These are phyloP conservation scores for Cheilosia impressa DNA, from an alignment of 2,888 invertebrate genomes.

Conservation along the genomic window DNA sequence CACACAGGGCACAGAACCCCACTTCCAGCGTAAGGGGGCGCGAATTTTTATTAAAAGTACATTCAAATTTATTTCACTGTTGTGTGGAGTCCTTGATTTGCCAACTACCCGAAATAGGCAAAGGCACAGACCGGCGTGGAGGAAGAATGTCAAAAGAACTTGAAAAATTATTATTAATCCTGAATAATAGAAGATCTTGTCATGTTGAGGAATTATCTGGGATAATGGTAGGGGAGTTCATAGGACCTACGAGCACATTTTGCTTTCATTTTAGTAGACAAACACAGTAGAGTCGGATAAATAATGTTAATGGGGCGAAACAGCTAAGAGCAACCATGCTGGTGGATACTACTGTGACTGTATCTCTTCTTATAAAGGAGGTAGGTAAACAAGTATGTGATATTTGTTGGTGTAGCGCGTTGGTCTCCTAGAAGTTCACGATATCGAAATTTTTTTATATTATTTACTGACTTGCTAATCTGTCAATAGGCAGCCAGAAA, in stretches of 20 bases:
- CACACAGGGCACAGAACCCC: conserved; percentile 20
- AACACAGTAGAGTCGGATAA: too few relatives aligned
- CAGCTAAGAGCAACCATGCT: too few relatives aligned
- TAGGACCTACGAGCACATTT: not conserved
- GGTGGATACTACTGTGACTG: too few relatives aligned
- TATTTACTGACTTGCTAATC: too few relatives aligned
- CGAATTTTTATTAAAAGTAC: conserved; percentile 71
- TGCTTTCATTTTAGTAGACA: too few relatives aligned
- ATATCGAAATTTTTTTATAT: too few relatives aligned
- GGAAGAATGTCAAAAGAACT: conserved; percentile 54
- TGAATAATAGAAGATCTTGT: conserved; percentile 67
- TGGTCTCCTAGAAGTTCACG: too few relatives aligned
- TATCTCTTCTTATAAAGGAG: too few relatives aligned
- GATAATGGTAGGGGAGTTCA: conserved; percentile 1
- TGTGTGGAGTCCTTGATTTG: conserved; percentile 67
- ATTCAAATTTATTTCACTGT: conserved; percentile 72
- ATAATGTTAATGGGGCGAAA: too few relatives aligned
- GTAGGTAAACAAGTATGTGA: too few relatives aligned
- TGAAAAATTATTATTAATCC: conserved; percentile 72
- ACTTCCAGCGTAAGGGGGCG: not conserved
- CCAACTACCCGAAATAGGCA: conserved; percentile 59
- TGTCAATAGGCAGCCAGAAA: too few relatives aligned
- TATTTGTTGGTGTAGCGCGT: too few relatives aligned
- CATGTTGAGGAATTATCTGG: conserved; percentile 49
- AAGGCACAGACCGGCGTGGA: not conserved